These are phyloP conservation scores for Coelogynopora nodosa DNA, from an alignment of 2,888 invertebrate species.

Conservation along the genomic window DNA sequence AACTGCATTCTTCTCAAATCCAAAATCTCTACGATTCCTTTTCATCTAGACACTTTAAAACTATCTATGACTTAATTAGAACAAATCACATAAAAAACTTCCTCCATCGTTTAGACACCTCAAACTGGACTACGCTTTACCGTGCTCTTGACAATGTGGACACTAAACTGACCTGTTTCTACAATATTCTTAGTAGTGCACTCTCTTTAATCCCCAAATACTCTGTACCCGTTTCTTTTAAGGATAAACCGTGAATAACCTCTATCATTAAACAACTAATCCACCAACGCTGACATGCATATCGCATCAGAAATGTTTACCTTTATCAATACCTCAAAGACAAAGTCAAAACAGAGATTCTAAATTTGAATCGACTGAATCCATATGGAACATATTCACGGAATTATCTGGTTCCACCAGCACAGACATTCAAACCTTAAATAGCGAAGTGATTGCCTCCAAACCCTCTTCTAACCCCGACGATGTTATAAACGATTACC, in stretches of 20 bases:
- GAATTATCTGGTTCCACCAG: too few species aligned
- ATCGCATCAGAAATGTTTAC: not conserved
- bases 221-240: not conserved
- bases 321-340: not conserved
- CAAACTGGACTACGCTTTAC: not conserved
- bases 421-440: too few species aligned
- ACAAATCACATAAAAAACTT: not conserved
- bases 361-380: too few species aligned
- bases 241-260: not conserved
- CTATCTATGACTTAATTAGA: not conserved
- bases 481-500: not conserved
- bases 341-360: conserved; percentile 10
- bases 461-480: not conserved
- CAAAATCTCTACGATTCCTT: not conserved
- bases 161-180: not conserved
- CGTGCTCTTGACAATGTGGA: not conserved
- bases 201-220: not conserved
- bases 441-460: not conserved
- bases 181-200: not conserved
- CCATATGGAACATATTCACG: too few species aligned
- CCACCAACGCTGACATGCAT: conserved; percentile 10
- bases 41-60: not conserved
- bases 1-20: not conserved
- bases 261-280: conserved; percentile 13
- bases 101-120: not conserved